Conservation (phyloP, 2,888 invertebrate genomes). For the Pelosia muscerda region DNA sequence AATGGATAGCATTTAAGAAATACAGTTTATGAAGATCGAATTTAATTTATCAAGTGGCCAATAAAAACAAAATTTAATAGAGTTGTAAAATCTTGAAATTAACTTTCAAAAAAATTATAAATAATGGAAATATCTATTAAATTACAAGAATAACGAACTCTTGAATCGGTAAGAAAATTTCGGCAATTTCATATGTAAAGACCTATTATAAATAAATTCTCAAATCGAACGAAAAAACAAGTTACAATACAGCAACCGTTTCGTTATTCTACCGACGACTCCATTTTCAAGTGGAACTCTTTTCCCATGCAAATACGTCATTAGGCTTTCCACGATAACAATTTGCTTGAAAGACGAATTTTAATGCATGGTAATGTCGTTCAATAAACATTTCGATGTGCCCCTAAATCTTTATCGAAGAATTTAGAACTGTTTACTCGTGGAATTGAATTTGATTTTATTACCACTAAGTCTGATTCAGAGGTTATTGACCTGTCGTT, state of each 20-base stretch:
- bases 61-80: too few species aligned
- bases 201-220: neutral
- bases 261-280: slow-evolving; percentile 19
- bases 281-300: slow-evolving; percentile 61
- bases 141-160: too few species aligned
- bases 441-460: slow-evolving; percentile 36
- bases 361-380: slow-evolving; percentile 71
- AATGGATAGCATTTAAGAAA: too few species aligned
- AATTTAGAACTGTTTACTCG: slow-evolving; percentile 33
- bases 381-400: slow-evolving; percentile 46
- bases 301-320: slow-evolving; percentile 79
- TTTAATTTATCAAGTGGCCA: too few species aligned
- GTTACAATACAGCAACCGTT: slow-evolving; percentile 12
- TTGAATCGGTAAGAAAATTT: too few species aligned
- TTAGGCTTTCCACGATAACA: slow-evolving; percentile 71
- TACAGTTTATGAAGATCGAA: too few species aligned
- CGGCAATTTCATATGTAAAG: too few species aligned
- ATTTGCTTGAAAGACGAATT: slow-evolving; percentile 70
- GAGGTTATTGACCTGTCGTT: neutral
- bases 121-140: too few species aligned
- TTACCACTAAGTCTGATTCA: slow-evolving; percentile 23
- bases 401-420: slow-evolving; percentile 37
- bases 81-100: too few species aligned
- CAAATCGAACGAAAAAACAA: neutral
- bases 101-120: too few species aligned